These are phyloP conservation scores for Unio pictorum DNA, from an alignment of 2,888 invertebrate species.

Conservation along the genomic window DNA sequence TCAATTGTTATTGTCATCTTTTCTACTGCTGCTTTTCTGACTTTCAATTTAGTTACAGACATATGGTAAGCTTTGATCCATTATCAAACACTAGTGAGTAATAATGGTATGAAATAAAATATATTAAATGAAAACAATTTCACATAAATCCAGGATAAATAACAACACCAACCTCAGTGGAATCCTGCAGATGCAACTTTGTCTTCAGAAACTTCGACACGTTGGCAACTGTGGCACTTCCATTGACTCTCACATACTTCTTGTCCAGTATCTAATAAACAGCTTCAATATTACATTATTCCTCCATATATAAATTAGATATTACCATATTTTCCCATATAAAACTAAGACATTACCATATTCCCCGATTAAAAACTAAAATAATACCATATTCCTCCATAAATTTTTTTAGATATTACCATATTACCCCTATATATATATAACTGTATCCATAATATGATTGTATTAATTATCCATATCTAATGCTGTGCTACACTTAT, in stretches of 20 bases:
- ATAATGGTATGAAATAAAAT: background rate
- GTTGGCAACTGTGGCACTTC: slow-evolving; percentile 49
- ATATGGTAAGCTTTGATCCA: background rate
- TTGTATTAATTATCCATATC: too few species aligned
- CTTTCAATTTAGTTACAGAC: background rate
- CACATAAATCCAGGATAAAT: slow-evolving; percentile 1
- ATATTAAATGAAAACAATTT: background rate
- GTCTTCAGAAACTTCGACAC: slow-evolving; percentile 48
- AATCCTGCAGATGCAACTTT: slow-evolving; percentile 46
- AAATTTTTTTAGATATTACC: too few species aligned
- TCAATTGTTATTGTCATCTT: background rate
- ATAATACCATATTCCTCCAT: background rate
- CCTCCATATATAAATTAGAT: too few species aligned
- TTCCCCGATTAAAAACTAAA: too few species aligned
- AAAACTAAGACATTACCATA: background rate
- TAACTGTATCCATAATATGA: too few species aligned
- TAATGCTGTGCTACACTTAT: too few species aligned
- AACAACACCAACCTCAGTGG: slow-evolving; percentile 37
- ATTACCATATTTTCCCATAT: background rate
- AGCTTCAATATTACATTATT: background rate
- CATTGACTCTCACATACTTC: slow-evolving; percentile 52
- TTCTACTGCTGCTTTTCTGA: background rate
- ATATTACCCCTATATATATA: too few species aligned
- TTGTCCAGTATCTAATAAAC: slow-evolving; percentile 37
- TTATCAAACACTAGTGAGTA: background rate